phyloP scores from a whole-genome alignment of 2,888 invertebrate species.

The Caradrina kadenii region DNA sequence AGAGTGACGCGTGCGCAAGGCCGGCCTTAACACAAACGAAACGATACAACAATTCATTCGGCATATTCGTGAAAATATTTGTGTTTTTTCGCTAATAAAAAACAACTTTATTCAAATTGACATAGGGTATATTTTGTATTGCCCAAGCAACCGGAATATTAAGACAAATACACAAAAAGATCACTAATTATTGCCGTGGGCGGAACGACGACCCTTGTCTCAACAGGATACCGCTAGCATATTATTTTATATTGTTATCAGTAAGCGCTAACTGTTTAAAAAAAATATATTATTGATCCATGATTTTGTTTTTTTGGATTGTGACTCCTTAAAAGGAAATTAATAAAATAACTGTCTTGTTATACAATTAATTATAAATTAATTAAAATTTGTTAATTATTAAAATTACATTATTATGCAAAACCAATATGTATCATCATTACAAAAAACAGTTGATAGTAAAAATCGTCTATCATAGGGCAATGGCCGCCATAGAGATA shows the following conservation, averaged over 20 bases:
- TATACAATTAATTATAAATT: background rate
- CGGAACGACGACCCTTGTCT: slow-evolving; percentile 21
- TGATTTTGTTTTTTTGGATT: slow-evolving; percentile 1
- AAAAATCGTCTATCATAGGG: no score
- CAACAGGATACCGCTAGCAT: slow-evolving; percentile 22
- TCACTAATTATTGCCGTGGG: slow-evolving; percentile 19
- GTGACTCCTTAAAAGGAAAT: slow-evolving; percentile 15
- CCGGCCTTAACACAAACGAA: background rate
- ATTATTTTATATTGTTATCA: slow-evolving; percentile 2
- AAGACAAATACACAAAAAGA: slow-evolving; percentile 10
- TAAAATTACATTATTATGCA: no score
- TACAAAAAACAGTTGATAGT: no score
- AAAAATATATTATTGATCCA: slow-evolving; percentile 8
- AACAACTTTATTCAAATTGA: no score
- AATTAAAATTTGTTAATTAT: background rate
- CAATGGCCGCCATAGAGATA: no score
- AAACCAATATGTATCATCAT: no score
- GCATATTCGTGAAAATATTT: no score
- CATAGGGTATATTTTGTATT: no score
- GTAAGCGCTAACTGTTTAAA: slow-evolving; percentile 10
- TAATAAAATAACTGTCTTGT: slow-evolving; percentile 18
- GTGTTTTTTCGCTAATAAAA: no score
- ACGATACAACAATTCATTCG: background rate
- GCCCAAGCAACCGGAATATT: no score
- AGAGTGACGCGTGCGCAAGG: slow-evolving; percentile 11